Base-by-base conservation (phyloP, 2,888 invertebrate species). In the Drosophila cognata region DNA sequence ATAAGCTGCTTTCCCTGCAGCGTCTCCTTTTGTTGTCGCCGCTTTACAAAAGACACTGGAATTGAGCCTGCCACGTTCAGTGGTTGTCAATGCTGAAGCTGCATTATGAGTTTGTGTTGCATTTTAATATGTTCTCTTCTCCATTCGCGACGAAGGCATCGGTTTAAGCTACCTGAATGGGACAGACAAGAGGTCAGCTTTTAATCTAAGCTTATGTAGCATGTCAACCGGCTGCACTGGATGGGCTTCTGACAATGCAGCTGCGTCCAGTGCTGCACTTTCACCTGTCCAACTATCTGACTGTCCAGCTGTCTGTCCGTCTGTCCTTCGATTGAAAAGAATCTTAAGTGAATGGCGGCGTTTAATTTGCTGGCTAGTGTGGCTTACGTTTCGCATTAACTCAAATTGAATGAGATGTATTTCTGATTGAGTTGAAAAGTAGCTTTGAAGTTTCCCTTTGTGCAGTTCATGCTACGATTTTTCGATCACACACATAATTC, bases 171-270 rank as follows among this genome's bases (percentile, higher is more conserved):
- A n/a, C 31, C 21, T 35, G 28, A 21, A 38, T 8, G 2, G 51
- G 28, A 18, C 6, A 18, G 35, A 35, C 36, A 48, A 57, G 33
- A 67, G 74, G 71, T 77, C 74, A 67, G 81, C 35, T 46, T 38
- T 53, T 46, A 66, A 61, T 43, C 62, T 85, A 82, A 84, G 88
- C 88, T 82, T 74, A 57, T 77, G 75, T 63, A 82, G 89, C 85
- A 87, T 82, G 88, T 78, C 82, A 82, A 67, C 62, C 38, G 53
- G 50, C 29, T 55, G 68, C 43, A 67, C 72, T 77, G 67, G 58
- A 59, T 77, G 88, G 78, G 84, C 84, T 85, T 85, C 84, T 72
- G 74, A 71, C 74, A 62, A 85, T 85, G 89, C 56, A 35, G 56
- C 67, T 41, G 31, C 25, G 11, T 31, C 31, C 50, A 29, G 13